Evolutionary conservation across 1,140 invertebrate genomes (phyloP), one percentile per base, ranked within the genome.

Genomic region (Drosophila pectinifera): DNA sequence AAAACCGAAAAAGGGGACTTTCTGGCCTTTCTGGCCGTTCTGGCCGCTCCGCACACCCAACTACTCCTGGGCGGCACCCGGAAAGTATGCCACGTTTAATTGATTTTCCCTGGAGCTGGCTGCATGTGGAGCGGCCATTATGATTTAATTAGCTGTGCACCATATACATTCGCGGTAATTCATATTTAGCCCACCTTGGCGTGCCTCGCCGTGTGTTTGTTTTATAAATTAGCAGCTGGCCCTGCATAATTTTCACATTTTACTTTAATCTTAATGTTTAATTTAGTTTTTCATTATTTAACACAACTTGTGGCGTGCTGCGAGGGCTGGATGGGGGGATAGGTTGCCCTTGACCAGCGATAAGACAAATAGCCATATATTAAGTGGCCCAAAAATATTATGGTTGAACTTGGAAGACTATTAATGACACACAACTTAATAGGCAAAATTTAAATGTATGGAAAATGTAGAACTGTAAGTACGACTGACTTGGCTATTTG

Each of bases 231-330:
- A 83, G 58, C 56, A 68, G 16, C 43, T 55, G 79, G 62, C 45
- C 45, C 54, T 59, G 88, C 77, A 90, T 90, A 90, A 90, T 90
- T 90, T 83, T 90, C 73, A 54, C 88, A 90, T 90, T 90, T 64
- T 45, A 54, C n/a, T 62, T 38, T 90, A 83, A 90, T 90, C 88
- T 90, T 78, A 90, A 90, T 90, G 86, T 57, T 58, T 75, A 90
- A 86, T 90, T 90, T 90, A 90, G 82, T 80, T 80, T 90, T 90
- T 86, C 82, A 90, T 90, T 90, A 86, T 86, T 86, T 86, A 76
- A 88, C 72, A 48, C 72, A 78, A 61, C 65, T 82, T 34, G 69
- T 72, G 46, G 45, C 46, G 36, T 42, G 51, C 59, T n/a, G 5
- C 16, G 36, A 38, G n/a, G 24, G 5, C 11, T 49, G 14, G 24